Conservation (phyloP, 1,140 invertebrate genomes). For the Lerema accius region DNA sequence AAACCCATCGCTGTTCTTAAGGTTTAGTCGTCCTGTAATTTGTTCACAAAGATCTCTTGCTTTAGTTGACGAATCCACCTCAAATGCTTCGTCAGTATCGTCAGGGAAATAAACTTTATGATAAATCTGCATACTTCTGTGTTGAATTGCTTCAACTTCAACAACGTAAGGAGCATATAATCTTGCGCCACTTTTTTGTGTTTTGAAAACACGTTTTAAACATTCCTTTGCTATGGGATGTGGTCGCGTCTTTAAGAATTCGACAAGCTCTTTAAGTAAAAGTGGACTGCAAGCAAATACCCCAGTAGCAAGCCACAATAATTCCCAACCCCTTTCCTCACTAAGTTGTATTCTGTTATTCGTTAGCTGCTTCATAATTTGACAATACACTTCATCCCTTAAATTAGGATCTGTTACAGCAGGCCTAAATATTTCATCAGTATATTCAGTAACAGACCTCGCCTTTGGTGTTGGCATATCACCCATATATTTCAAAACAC, state of each 20-base stretch:
- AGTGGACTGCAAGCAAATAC: slow-evolving; percentile 89
- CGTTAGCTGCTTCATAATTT: slow-evolving; percentile 97
- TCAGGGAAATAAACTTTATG: slow-evolving; percentile 97
- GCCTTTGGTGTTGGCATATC: slow-evolving; percentile 91
- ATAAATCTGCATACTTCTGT: slow-evolving; percentile 96
- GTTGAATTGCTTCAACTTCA: slow-evolving; percentile 97
- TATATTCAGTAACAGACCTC: slow-evolving; percentile 89
- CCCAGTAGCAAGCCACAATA: slow-evolving; percentile 95
- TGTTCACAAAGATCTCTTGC: slow-evolving; percentile 93
- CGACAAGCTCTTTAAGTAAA: slow-evolving; percentile 84
- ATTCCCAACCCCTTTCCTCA: slow-evolving; percentile 96
- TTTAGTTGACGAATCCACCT: slow-evolving; percentile 91
- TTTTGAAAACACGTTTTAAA: slow-evolving; percentile 91
- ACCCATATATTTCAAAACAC: slow-evolving; percentile 97
- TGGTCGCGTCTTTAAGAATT: slow-evolving; percentile 91
- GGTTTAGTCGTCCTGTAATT: slow-evolving; percentile 88
- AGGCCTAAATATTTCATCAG: slow-evolving; percentile 94
- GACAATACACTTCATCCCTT: slow-evolving; percentile 96
- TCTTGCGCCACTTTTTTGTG: slow-evolving; percentile 89
- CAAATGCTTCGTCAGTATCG: slow-evolving; percentile 93
- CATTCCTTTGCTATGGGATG: slow-evolving; percentile 93
- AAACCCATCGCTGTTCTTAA: slow-evolving; percentile 93
- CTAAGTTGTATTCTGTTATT: slow-evolving; percentile 92
- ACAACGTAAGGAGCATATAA: slow-evolving; percentile 96
- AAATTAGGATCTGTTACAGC: slow-evolving; percentile 91